Percentiles rank a stretch among this genome's conserved stretches.
phyloP scores from a whole-genome alignment of 92 coral and sea anemone species.

The Anthopleura xanthogrammica region DNA sequence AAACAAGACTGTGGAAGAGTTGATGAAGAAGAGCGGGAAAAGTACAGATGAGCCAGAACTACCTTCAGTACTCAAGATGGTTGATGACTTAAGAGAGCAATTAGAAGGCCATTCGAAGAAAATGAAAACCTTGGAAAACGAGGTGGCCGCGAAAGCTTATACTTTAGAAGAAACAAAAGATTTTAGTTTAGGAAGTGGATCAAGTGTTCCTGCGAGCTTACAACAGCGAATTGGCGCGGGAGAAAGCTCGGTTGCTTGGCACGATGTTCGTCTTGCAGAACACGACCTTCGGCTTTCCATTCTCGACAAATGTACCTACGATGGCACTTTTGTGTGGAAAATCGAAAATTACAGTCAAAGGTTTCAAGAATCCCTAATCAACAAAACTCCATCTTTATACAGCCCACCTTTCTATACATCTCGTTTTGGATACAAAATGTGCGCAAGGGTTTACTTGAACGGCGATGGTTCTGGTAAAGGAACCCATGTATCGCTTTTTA shows the following conservation, averaged over 20 bases:
- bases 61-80: constrained; percentile 18
- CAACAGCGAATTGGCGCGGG: not conserved
- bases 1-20: constrained; percentile 39
- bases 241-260: constrained; percentile 34
- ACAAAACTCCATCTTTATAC: constrained; percentile 71
- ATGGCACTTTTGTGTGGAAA: constrained; percentile 86
- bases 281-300: constrained; percentile 72
- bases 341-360: constrained; percentile 72
- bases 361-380: constrained; percentile 67
- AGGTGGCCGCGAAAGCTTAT: not conserved
- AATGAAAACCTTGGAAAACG: constrained; percentile 6
- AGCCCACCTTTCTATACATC: constrained; percentile 88
- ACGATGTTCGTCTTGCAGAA: constrained; percentile 78
- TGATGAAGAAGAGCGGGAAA: constrained; percentile 30
- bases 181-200: not conserved
- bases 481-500: constrained; percentile 68
- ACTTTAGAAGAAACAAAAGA: not conserved
- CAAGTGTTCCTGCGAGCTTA: not conserved
- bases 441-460: constrained; percentile 78
- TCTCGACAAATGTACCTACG: constrained; percentile 64
- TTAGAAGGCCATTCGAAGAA: constrained; percentile 33
- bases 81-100: constrained; percentile 27
- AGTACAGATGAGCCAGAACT: not conserved
- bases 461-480: constrained; percentile 87
- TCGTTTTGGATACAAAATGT: constrained; percentile 83